Conservation (phyloP, 1,140 invertebrate species). For the Anagrus nilaparvatae region DNA sequence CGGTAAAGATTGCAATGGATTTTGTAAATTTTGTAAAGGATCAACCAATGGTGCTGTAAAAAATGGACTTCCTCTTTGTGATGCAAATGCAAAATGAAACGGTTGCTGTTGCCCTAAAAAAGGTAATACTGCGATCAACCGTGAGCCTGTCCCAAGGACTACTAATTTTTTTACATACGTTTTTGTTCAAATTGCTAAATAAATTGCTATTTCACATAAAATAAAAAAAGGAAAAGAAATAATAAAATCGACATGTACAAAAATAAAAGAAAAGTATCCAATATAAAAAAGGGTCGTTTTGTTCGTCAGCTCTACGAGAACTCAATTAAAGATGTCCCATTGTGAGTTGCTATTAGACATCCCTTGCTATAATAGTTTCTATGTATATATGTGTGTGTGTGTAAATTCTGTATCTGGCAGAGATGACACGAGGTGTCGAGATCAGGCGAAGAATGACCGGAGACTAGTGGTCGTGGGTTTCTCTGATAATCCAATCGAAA, state of each 20-base stretch:
- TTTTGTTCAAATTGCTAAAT: too few relatives aligned
- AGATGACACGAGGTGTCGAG: too few relatives aligned
- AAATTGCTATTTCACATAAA: too few relatives aligned
- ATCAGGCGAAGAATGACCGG: too few relatives aligned
- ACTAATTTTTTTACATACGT: slow-evolving; percentile 10
- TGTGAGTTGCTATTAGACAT: too few relatives aligned
- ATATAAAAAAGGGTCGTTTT: slow-evolving; percentile 18
- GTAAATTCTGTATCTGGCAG: too few relatives aligned
- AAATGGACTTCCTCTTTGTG: slow-evolving; percentile 63
- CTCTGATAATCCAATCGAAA: slow-evolving; percentile 43
- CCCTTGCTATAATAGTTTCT: too few relatives aligned
- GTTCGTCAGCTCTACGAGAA: slow-evolving; percentile 32
- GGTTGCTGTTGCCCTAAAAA: slow-evolving; percentile 86
- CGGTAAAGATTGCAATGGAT: slow-evolving; percentile 37
- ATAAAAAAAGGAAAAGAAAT: too few relatives aligned
- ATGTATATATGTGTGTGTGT: too few relatives aligned
- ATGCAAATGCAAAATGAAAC: slow-evolving; percentile 73
- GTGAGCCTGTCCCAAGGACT: slow-evolving; percentile 41
- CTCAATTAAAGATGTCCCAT: slow-evolving; percentile 43
- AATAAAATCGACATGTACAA: too few relatives aligned
- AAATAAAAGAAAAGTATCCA: not conserved
- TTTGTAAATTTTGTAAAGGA: slow-evolving; percentile 42
- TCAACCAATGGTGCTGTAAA: slow-evolving; percentile 61
- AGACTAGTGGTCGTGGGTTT: too few relatives aligned
- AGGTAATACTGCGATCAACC: slow-evolving; percentile 63